Base-by-base conservation (phyloP, 1,140 invertebrate species). In the Leptoteleia sp. region DNA sequence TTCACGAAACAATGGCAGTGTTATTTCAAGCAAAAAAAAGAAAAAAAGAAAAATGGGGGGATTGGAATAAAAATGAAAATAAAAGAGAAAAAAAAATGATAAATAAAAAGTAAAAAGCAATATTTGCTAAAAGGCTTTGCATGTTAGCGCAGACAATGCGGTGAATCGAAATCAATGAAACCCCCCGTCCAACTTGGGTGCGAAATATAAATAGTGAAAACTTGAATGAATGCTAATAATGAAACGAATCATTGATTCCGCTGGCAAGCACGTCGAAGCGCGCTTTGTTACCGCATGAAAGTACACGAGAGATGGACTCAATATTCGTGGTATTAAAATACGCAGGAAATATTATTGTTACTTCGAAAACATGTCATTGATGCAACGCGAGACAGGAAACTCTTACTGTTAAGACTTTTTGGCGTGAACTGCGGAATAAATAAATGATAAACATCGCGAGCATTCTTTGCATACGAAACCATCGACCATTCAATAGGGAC, bases 311-410 rank as follows among this genome's bases (percentile, higher is more conserved):
- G 33, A 70, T 48, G 37, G 33, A 52, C 37, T 59, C 67, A 47
- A 59, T 50, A 61, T 48, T 57, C 43, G 5, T n/a, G 9, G 4
- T 33, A 52, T 40, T 59, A 42, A 50, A 37, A 19, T 52, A 25
- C 29, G 16, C 43, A 50, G 54, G 45, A 59, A 71, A 35, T 59
- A 52, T 71, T 59, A 70, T 42, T 61, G 67, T 61, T 71, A 52
- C 35, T 59, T 50, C 29, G 35, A 35, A 61, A 61, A 59, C 29
- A 9, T 11, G 13, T 27, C 62, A 35, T 67, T 54, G 50, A 67
- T 31, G 15, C 25, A 40, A 27, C 64, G 19, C 19, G 52, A 48
- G 35, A 43, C 52, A 48, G 52, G 65, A 70, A 70, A 25, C n/a
- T 29, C 11, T 17, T 1, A 13, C 6, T n/a, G n/a, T n/a, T n/a